phyloP scores from a whole-genome alignment of 1,140 invertebrate species.

The Macrotrachela quadricornifera region DNA sequence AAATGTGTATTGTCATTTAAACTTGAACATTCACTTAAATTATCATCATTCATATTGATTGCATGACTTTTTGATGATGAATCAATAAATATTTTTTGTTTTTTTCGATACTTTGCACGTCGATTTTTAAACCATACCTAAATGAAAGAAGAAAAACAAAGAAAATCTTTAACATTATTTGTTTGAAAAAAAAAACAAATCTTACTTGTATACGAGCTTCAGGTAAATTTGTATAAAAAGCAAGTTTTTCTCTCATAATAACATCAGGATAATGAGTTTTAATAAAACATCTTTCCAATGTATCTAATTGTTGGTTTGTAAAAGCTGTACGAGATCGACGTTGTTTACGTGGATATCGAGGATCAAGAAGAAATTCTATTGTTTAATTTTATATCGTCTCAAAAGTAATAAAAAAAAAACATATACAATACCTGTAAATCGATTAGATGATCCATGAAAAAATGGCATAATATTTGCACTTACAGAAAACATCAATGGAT shows the following conservation, averaged over 20 bases:
- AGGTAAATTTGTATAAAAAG: slow-evolving; percentile 15
- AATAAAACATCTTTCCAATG: slow-evolving; percentile 15
- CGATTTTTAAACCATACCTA: slow-evolving; percentile 12
- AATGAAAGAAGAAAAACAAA: background rate
- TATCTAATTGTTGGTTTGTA: slow-evolving; percentile 15
- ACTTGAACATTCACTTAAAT: no score
- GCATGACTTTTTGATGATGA: no score
- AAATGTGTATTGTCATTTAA: no score
- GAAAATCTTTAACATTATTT: background rate
- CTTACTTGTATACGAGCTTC: slow-evolving; percentile 18
- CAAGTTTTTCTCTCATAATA: slow-evolving; percentile 15
- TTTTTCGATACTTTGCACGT: slow-evolving; percentile 11
- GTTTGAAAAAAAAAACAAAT: background rate
- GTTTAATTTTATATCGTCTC: no score
- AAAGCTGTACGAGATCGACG: slow-evolving; percentile 17
- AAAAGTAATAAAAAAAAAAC: no score
- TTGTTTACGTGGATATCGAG: background rate
- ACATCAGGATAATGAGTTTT: slow-evolving; percentile 20
- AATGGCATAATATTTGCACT: no score
- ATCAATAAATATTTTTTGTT: no score
- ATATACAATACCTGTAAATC: no score
- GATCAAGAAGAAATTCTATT: no score
- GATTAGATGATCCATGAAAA: no score
- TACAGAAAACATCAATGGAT: no score
- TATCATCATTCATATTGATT: no score